Percentiles rank a stretch among this genome's conserved stretches.
Conservation (phyloP, 2,888 invertebrate genomes). For the Steinernema carpocapsae region DNA sequence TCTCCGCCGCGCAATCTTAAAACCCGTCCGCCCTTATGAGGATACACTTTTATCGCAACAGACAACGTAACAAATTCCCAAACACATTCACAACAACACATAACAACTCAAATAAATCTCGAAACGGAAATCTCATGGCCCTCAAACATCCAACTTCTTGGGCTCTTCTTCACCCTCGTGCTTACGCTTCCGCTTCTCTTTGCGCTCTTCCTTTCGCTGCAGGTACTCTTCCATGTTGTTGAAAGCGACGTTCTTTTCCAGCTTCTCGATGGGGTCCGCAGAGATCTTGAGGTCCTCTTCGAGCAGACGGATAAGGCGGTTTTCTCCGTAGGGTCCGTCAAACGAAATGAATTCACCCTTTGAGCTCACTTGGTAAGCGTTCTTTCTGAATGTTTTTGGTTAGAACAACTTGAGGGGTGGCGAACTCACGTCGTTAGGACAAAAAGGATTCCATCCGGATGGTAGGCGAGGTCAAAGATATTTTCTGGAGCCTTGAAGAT, state of each 20-base stretch:
- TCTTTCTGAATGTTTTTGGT: no score
- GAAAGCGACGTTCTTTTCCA: slow-evolving; percentile 36
- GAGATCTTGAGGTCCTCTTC: no score
- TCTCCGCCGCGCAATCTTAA: background rate
- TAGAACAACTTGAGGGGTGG: no score
- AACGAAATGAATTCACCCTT: no score
- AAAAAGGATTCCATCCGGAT: background rate
- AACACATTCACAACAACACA: slow-evolving; percentile 5
- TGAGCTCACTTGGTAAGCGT: no score
- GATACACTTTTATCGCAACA: slow-evolving; percentile 6
- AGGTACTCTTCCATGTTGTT: slow-evolving; percentile 39
- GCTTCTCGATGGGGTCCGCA: slow-evolving; percentile 28
- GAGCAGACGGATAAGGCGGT: no score
- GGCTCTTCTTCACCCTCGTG: background rate
- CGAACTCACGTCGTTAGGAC: slow-evolving; percentile 11
- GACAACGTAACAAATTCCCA: slow-evolving; percentile 34
- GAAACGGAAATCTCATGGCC: no score
- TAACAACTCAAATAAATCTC: background rate
- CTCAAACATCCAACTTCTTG: background rate
- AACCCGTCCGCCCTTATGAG: slow-evolving; percentile 12
- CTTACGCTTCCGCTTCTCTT: slow-evolving; percentile 19
- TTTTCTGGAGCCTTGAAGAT: background rate
- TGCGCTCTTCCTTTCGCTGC: slow-evolving; percentile 36
- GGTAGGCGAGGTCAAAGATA: background rate
- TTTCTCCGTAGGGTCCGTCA: no score